These are phyloP conservation scores for Pollenia labialis DNA, from an alignment of 2,888 invertebrate species.

Conservation along the genomic window DNA sequence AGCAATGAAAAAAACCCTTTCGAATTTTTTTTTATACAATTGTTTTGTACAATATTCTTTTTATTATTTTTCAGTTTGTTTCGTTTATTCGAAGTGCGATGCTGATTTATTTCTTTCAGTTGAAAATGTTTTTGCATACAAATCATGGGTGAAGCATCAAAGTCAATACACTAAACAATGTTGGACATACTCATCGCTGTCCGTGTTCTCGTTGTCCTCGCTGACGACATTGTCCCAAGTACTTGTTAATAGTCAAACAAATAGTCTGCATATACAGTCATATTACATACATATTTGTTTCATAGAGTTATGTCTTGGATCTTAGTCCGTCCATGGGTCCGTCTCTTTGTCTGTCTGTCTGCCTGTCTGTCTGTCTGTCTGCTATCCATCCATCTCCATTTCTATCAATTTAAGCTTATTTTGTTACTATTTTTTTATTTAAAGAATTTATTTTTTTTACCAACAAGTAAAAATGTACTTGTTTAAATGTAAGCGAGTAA, in stretches of 20 bases:
- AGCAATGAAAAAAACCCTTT: slow-evolving; percentile 37
- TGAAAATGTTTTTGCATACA: slow-evolving; percentile 72
- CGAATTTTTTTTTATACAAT: slow-evolving; percentile 13
- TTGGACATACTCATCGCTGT: slow-evolving; percentile 54
- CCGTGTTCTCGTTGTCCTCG: slow-evolving; percentile 19
- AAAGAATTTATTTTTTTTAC: slow-evolving; percentile 51
- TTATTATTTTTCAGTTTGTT: slow-evolving; percentile 46
- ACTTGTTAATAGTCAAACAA: slow-evolving; percentile 62
- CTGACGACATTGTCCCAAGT: slow-evolving; percentile 42
- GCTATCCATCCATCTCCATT: slow-evolving; percentile 36
- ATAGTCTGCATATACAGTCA: slow-evolving; percentile 33
- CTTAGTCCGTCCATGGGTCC: background rate
- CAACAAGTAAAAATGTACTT: slow-evolving; percentile 51
- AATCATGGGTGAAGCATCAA: slow-evolving; percentile 71
- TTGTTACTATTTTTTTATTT: slow-evolving; percentile 43
- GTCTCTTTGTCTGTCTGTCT: background rate
- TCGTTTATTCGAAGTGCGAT: slow-evolving; percentile 69
- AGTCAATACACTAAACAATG: slow-evolving; percentile 68
- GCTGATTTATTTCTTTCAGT: slow-evolving; percentile 72
- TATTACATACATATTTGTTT: background rate
- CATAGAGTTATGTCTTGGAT: slow-evolving; percentile 60
- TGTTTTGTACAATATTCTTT: slow-evolving; percentile 13
- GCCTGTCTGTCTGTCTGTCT: slow-evolving; percentile 10
- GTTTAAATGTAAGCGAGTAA: slow-evolving; percentile 31
- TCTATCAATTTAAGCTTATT: slow-evolving; percentile 66